Percentiles rank a stretch among this genome's conserved stretches.
These are phyloP conservation scores for Crambe crambe DNA, from an alignment of 37 sponge, comb jelly and placozoan species.

Conservation along the genomic window DNA sequence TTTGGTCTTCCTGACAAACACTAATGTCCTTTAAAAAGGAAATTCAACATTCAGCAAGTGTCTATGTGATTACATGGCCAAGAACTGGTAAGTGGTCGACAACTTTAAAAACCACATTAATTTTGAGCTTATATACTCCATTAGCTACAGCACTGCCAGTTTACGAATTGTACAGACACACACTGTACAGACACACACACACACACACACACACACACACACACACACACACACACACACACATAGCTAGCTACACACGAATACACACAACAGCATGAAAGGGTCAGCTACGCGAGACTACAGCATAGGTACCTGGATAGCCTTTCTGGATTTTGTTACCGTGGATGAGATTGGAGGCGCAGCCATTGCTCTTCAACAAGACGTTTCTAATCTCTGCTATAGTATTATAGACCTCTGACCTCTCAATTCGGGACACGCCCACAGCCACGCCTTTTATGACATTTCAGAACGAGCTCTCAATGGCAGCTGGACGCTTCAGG, in stretches of 20 bases:
- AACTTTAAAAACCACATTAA: background rate
- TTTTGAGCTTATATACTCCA: background rate
- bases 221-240: background rate
- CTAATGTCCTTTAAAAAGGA: conserved; percentile 15
- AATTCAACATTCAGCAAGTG: too few species aligned
- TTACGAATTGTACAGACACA: background rate
- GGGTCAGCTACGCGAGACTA: too few species aligned
- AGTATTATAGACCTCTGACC: too few species aligned
- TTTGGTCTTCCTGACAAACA: conserved; percentile 81
- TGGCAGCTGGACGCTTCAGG: conserved; percentile 72
- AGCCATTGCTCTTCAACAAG: too few species aligned
- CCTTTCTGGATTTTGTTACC: background rate
- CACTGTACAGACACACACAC: background rate
- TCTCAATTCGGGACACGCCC: too few species aligned
- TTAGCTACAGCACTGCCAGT: background rate
- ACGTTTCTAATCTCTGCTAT: background rate
- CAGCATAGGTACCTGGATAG: background rate
- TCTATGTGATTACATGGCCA: too few species aligned
- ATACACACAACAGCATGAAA: background rate
- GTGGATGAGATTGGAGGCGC: background rate
- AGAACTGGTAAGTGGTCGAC: background rate
- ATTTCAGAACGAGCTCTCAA: too few species aligned
- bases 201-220: background rate
- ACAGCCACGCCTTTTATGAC: too few species aligned
- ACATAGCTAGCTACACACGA: background rate